Conservation (phyloP, 2,113 vertebrate genomes). For the Dromas ardeola region DNA sequence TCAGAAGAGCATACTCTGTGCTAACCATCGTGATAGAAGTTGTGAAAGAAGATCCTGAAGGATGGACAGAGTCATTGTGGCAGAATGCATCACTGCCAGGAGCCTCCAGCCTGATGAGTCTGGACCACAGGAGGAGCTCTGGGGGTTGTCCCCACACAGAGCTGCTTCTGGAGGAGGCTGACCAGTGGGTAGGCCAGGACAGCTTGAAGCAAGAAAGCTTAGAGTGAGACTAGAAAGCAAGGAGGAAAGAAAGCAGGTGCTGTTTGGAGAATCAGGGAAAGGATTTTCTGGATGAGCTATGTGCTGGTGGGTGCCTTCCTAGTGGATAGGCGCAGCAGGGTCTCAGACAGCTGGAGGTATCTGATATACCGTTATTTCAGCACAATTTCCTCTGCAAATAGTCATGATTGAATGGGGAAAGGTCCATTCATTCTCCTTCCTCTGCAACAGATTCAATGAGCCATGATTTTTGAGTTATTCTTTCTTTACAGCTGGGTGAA, state of each 20-base stretch:
- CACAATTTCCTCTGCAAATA: constrained; percentile 29
- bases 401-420: neutral
- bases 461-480: constrained; percentile 13
- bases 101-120: neutral
- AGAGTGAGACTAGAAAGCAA: neutral
- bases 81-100: neutral
- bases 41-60: neutral
- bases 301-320: neutral
- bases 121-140: rapidly evolving
- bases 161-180: neutral
- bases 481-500: constrained; percentile 10
- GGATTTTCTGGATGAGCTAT: neutral
- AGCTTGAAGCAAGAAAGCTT: neutral
- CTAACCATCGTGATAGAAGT: neutral
- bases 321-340: neutral
- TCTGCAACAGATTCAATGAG: constrained; percentile 8
- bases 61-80: rapidly evolving
- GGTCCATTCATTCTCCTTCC: neutral
- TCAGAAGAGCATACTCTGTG: neutral
- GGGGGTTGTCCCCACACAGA: neutral
- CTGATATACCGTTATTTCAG: neutral
- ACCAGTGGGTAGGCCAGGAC: neutral
- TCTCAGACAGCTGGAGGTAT: neutral
- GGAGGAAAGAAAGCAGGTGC: neutral
- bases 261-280: neutral